Evolutionary conservation across 2,888 invertebrate genomes (phyloP).

Genomic region (Acrobasis consociella): DNA sequence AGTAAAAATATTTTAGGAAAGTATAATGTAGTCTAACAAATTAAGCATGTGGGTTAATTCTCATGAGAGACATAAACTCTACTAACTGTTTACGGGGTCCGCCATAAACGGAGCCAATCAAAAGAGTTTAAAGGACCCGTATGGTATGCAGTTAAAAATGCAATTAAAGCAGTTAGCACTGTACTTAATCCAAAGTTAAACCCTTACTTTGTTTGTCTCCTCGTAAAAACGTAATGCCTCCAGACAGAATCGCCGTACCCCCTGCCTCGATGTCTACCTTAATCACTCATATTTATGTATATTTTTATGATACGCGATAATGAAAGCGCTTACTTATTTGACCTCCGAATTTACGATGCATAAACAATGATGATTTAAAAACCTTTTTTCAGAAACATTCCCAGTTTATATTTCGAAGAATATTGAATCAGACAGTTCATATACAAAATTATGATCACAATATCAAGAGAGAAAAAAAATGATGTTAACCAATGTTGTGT

Average conservation of each 20-base stretch:
- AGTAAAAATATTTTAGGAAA: background rate
- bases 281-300: slow-evolving; percentile 74
- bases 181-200: slow-evolving; percentile 48
- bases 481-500: background rate
- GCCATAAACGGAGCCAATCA: slow-evolving; percentile 48
- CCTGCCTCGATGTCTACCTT: slow-evolving; percentile 67
- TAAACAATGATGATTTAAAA: slow-evolving; percentile 43
- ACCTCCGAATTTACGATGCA: slow-evolving; percentile 43
- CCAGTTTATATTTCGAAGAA: slow-evolving; percentile 30
- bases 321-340: slow-evolving; percentile 57
- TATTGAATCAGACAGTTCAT: slow-evolving; percentile 33
- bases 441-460: background rate
- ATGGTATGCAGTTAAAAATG: slow-evolving; percentile 63
- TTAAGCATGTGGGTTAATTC: slow-evolving; percentile 8
- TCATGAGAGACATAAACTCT: slow-evolving; percentile 26
- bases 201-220: slow-evolving; percentile 65
- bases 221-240: slow-evolving; percentile 64
- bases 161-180: slow-evolving; percentile 59
- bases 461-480: background rate
- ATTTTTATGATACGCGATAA: slow-evolving; percentile 66
- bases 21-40: slow-evolving; percentile 2
- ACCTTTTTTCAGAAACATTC: slow-evolving; percentile 28
- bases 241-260: slow-evolving; percentile 53
- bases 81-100: slow-evolving; percentile 36
- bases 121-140: slow-evolving; percentile 55